phyloP scores from a whole-genome alignment of 2,113 vertebrate species.

The Irena cyanogastra region DNA sequence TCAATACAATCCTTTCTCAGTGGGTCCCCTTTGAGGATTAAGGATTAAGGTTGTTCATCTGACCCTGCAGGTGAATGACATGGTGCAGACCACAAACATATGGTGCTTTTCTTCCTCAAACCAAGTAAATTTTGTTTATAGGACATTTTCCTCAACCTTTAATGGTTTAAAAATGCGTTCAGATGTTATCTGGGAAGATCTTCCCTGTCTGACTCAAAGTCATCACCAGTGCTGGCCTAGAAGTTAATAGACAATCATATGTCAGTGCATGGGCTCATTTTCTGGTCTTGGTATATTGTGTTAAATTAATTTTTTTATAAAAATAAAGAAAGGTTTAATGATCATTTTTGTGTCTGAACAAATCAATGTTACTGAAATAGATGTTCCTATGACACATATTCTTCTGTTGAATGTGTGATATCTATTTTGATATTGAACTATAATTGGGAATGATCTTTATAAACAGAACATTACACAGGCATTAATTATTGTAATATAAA shows the following conservation, averaged over 20 bases:
- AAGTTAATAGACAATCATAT: background rate
- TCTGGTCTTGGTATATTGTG: background rate
- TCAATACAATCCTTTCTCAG: background rate
- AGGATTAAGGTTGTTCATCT: background rate
- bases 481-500: background rate
- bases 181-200: background rate
- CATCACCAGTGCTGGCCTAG: background rate
- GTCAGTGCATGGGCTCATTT: fast-evolving
- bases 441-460: background rate
- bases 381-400: background rate
- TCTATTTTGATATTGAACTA: background rate
- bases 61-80: background rate
- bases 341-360: background rate
- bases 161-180: background rate
- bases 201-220: background rate
- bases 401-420: background rate
- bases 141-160: fast-evolving
- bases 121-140: background rate
- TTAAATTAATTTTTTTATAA: background rate
- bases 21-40: background rate
- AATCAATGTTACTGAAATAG: background rate
- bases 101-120: background rate
- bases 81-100: background rate
- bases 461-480: background rate
- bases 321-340: background rate